phyloP scores from a whole-genome alignment of 2,888 invertebrate genomes.

The Drosophila setosimentum region DNA sequence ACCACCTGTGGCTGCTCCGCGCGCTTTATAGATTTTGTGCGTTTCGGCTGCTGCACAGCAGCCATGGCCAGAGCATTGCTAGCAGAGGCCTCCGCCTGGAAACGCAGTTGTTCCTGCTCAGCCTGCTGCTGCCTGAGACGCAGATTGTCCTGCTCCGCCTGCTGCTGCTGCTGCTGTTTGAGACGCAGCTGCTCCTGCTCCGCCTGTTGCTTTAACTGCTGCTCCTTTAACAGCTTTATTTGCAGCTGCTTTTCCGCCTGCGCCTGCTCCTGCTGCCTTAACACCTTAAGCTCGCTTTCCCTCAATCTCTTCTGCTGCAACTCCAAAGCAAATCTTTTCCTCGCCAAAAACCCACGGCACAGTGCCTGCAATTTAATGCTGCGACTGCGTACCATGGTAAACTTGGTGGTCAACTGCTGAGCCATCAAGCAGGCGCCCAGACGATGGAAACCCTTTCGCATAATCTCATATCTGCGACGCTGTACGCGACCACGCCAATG shows the following conservation, averaged over 20 bases:
- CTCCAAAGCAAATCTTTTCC: slow-evolving; percentile 75
- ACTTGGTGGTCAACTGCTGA: slow-evolving; percentile 90
- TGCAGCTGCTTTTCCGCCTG: slow-evolving; percentile 43
- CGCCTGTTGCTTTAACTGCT: slow-evolving; percentile 6
- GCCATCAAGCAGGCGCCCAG: slow-evolving; percentile 94
- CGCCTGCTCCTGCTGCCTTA: slow-evolving; percentile 16
- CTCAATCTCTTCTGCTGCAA: slow-evolving; percentile 80
- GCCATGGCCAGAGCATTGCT: slow-evolving; percentile 89
- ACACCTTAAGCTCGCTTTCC: slow-evolving; percentile 33
- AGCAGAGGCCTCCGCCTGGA: slow-evolving; percentile 88
- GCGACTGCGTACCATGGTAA: slow-evolving; percentile 88
- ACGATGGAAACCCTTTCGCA: slow-evolving; percentile 92
- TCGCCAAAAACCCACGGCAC: slow-evolving; percentile 91
- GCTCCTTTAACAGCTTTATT: slow-evolving; percentile 86
- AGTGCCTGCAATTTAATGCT: slow-evolving; percentile 91
- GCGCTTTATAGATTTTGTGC: slow-evolving; percentile 87
- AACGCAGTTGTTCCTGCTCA: slow-evolving; percentile 82
- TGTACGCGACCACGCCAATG: slow-evolving; percentile 92
- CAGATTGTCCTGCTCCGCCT: slow-evolving; percentile 82
- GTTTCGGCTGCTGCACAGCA: slow-evolving; percentile 89
- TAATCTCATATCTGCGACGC: slow-evolving; percentile 89
- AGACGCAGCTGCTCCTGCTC: slow-evolving; percentile 68
- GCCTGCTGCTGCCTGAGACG: slow-evolving; percentile 13
- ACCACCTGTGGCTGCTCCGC: slow-evolving; percentile 45
- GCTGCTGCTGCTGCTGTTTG: slow-evolving; percentile 69